Percentiles rank a stretch among this genome's conserved stretches.
Conservation (phyloP, 1,140 invertebrate genomes). For the Streblospio benedicti region DNA sequence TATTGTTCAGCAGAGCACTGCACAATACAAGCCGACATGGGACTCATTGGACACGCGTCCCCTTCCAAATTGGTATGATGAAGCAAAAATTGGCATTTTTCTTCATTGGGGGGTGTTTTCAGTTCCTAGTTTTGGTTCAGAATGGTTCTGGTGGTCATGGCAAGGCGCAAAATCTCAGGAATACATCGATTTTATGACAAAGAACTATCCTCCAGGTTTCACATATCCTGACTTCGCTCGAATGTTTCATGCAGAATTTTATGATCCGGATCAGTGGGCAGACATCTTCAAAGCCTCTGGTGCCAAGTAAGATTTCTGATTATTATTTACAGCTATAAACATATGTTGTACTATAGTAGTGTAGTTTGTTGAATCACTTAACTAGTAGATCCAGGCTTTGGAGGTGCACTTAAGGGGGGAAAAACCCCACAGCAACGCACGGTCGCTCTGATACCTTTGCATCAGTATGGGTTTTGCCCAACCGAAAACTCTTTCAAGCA, state of each 20-base stretch:
- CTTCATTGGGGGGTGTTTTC: slow-evolving; percentile 48
- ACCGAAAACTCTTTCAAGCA: no score
- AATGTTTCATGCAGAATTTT: slow-evolving; percentile 37
- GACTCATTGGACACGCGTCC: slow-evolving; percentile 44
- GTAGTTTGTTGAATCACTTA: no score
- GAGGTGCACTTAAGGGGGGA: no score
- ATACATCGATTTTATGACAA: slow-evolving; percentile 30
- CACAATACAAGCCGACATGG: slow-evolving; percentile 34
- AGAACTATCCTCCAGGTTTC: slow-evolving; percentile 35
- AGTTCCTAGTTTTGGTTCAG: slow-evolving; percentile 36
- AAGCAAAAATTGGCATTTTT: slow-evolving; percentile 48
- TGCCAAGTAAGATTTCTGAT: slow-evolving; percentile 40
- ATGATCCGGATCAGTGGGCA: slow-evolving; percentile 34
- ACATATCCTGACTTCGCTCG: slow-evolving; percentile 41
- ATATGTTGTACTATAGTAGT: no score
- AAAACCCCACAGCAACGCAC: no score
- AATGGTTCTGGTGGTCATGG: slow-evolving; percentile 43
- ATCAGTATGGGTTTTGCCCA: no score
- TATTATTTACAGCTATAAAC: slow-evolving; percentile 4
- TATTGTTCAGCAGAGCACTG: no score
- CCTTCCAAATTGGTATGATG: slow-evolving; percentile 45
- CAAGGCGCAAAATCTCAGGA: slow-evolving; percentile 13
- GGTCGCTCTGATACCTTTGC: no score
- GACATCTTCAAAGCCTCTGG: slow-evolving; percentile 35
- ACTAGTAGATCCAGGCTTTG: no score